Evolutionary conservation across 1,140 invertebrate species (phyloP), one percentile per base, ranked within the genome.

Genomic region (Leptopilina clavipes): DNA sequence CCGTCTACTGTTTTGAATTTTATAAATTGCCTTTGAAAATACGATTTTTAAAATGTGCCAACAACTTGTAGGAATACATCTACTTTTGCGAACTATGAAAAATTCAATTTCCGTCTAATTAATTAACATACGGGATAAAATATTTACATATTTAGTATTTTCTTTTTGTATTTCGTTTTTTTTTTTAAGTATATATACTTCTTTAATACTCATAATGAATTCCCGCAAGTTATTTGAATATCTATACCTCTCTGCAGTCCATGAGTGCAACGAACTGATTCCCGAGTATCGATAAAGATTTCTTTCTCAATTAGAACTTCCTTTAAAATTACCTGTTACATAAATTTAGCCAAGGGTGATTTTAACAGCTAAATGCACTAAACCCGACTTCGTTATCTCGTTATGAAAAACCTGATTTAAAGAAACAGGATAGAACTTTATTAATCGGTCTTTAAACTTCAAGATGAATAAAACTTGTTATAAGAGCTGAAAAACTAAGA

Each of bases 231-330:
- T 65, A 65, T 37, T 65, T n/a, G 25, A 65, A 22, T 65, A 65
- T 65, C 56, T 25, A 9, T n/a, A n/a, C n/a, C n/a, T 10, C 19
- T 14, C 56, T 25, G 45, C 11, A 48, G n/a, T 52, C 14, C n/a
- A 6, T 65, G 59, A 65, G 59, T 65, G 59, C 59, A 65, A 65
- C 22, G 59, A 31, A 25, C 59, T 37, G 59, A 65, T 65, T 65
- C 25, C 59, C 22, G 25, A 37, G 25, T 65, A 65, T n/a, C 22
- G 59, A 65, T 65, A 65, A 65, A 65, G 59, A 65, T 65, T 65
- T 65, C 59, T 65, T 65, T 65, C 59, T 65, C 59, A 65, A 65
- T 65, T 65, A 65, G 59, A 31, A 65, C 59, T 65, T 65, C 59
- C 59, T 37, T 22, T 65, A 52, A 52, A 52, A 52, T 52, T 52